Evolutionary conservation across 2,113 vertebrate species (phyloP).

Genomic region (Deroptyus accipitrinus): DNA sequence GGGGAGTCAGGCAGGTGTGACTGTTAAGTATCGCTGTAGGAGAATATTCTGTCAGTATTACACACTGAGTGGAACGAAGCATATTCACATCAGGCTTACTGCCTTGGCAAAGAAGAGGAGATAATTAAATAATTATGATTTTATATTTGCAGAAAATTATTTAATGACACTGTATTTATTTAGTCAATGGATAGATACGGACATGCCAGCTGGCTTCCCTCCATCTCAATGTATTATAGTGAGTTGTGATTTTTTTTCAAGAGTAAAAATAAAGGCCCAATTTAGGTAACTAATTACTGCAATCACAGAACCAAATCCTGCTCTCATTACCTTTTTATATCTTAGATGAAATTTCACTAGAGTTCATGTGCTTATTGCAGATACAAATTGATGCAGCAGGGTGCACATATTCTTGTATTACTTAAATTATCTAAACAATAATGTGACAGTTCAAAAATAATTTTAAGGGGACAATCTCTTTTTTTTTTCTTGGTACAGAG

Average conservation of each 20-base stretch:
- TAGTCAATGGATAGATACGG: not conserved
- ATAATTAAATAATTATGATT: conserved; percentile 21
- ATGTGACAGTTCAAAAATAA: not conserved
- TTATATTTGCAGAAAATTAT: conserved; percentile 13
- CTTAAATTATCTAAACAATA: conserved; percentile 2
- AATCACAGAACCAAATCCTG: conserved; percentile 27
- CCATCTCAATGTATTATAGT: not conserved
- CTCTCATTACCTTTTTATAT: conserved; percentile 3
- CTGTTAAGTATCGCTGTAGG: not conserved
- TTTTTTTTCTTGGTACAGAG: not conserved
- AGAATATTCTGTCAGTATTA: not conserved
- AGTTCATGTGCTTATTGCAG: not conserved
- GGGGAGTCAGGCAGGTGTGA: not conserved
- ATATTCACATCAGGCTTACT: not conserved
- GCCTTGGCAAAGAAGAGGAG: not conserved
- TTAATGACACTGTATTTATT: conserved; percentile 33
- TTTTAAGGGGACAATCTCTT: not conserved
- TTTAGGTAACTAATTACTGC: conserved; percentile 34
- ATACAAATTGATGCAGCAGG: not conserved
- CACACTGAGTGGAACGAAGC: not conserved
- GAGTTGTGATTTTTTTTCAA: not conserved
- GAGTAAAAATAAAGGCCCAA: conserved; percentile 9
- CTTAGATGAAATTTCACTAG: not conserved
- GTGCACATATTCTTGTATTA: conserved; percentile 12
- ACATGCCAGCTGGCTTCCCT: conserved; percentile 25